Percentiles rank a stretch among this genome's conserved stretches.
Evolutionary conservation across 2,888 invertebrate genomes (phyloP).

Genomic region (Romanomermis culicivorax): DNA sequence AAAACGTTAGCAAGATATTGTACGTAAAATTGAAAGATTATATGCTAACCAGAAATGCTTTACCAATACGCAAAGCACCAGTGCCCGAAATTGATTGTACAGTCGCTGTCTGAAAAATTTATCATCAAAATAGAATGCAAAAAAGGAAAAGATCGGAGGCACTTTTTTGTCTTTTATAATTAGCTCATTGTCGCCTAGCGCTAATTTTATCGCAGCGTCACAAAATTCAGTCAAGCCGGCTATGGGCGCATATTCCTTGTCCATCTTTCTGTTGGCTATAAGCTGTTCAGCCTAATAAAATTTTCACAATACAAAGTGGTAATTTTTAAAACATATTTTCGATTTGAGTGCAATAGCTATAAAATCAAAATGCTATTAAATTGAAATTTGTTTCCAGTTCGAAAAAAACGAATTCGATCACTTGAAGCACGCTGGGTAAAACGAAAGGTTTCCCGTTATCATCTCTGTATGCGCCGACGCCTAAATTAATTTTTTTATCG

Average conservation of each 20-base stretch:
- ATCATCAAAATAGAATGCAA: no score
- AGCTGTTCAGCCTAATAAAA: slow-evolving; percentile 54
- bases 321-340: no score
- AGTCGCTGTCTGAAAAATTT: slow-evolving; percentile 40
- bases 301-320: not conserved
- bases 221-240: slow-evolving; percentile 63
- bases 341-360: not conserved
- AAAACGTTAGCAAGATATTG: not conserved
- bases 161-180: slow-evolving; percentile 49
- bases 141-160: not conserved
- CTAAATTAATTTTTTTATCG: slow-evolving; percentile 78
- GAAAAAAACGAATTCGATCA: no score
- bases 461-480: slow-evolving; percentile 64
- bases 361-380: not conserved
- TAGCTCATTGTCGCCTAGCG: slow-evolving; percentile 56
- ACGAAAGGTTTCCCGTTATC: slow-evolving; percentile 90
- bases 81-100: slow-evolving; percentile 82
- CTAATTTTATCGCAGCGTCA: slow-evolving; percentile 57
- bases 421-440: slow-evolving; percentile 53
- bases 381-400: no score
- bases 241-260: slow-evolving; percentile 89
- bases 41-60: slow-evolving; percentile 51
- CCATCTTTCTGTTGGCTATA: slow-evolving; percentile 45
- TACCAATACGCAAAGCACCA: slow-evolving; percentile 77
- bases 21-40: not conserved